These are phyloP conservation scores for Ericerus pela DNA, from an alignment of 1,140 invertebrate genomes.

Conservation along the genomic window DNA sequence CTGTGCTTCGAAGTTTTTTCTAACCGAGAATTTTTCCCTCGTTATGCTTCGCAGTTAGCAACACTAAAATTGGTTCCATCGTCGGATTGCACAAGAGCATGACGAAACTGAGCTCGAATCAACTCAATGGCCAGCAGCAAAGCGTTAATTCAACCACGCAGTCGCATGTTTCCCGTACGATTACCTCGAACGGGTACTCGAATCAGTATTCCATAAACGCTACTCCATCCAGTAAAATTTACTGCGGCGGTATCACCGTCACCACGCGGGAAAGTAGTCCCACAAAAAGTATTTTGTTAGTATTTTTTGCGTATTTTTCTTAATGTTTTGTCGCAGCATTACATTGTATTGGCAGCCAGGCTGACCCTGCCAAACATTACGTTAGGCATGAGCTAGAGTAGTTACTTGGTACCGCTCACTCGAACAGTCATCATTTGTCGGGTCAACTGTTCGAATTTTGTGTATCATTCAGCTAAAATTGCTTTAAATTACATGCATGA, in stretches of 20 bases:
- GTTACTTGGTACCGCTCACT: too few relatives aligned
- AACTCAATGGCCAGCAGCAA: slow-evolving; percentile 40
- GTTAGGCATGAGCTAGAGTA: too few relatives aligned
- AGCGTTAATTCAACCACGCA: too few relatives aligned
- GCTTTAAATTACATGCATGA: too few relatives aligned
- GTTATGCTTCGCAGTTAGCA: slow-evolving; percentile 22
- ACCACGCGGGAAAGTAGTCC: slow-evolving; percentile 34
- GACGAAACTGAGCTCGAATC: slow-evolving; percentile 58
- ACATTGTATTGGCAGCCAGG: too few relatives aligned
- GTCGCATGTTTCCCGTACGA: slow-evolving; percentile 25
- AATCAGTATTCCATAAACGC: slow-evolving; percentile 18
- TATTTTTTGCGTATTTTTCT: too few relatives aligned
- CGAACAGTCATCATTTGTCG: too few relatives aligned
- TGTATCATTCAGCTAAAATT: too few relatives aligned
- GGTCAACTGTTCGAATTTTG: too few relatives aligned
- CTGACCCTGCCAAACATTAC: too few relatives aligned
- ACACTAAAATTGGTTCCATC: slow-evolving; percentile 41
- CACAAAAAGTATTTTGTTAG: slow-evolving; percentile 29
- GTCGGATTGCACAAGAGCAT: slow-evolving; percentile 65
- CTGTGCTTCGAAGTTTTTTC: too few relatives aligned
- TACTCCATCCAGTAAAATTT: slow-evolving; percentile 29
- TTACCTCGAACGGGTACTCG: slow-evolving; percentile 23
- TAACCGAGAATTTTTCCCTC: slow-evolving; percentile 31
- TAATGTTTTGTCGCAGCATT: too few relatives aligned
- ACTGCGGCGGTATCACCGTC: slow-evolving; percentile 47